Evolutionary conservation across 2,797 vertebrate species (phyloP), one percentile per base, ranked within the genome.

Genomic region (Leucoraja ocellata): DNA sequence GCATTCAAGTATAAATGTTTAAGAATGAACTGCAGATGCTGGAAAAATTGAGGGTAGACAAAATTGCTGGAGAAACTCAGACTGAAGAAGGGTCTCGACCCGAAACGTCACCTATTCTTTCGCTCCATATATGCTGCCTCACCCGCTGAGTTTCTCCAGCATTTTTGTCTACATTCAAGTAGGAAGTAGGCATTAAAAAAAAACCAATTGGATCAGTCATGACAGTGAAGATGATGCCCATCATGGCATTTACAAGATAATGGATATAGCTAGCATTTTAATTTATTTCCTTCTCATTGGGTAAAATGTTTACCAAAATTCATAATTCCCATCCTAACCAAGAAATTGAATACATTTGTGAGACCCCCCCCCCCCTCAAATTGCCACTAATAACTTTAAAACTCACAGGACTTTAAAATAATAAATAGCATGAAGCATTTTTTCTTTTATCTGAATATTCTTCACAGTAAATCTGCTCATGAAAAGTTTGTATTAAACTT

Each of bases 401-500:
- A 32, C 18, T 21, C 13, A 4, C 58, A 63, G 32, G 14, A 88
- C 32, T 88, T 68, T 88, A 68, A 88, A 32, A 61, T 84, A 58
- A 61, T 25, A 61, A 84, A 88, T 18, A 88, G 18, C 14, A 61
- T 16, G 18, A 36, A 2, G 65, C n/a, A 86, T 63, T 68, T 36
- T 36, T 36, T 36, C 84, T 68, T 68, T 68, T n/a, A 68, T 21
- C 14, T n/a, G 63, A 23, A 1, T 68, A 68, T 36, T 68, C 61
- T 21, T 16, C 61, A 68, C 0, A 36, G 61, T n/a, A 36, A 88
- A 68, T 23, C 84, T 9, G 61, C 54, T 63, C 23, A 63, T 84
- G 81, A 63, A 65, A 84, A 84, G 11, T 84, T 10, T 13, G 58
- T 28, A 63, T 84, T 84, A 84, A 86, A 86, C 28, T 86, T 86